Evolutionary conservation across 2,888 invertebrate genomes (phyloP), one percentile per base, ranked within the genome.

Genomic region (Phlogophora meticulosa): DNA sequence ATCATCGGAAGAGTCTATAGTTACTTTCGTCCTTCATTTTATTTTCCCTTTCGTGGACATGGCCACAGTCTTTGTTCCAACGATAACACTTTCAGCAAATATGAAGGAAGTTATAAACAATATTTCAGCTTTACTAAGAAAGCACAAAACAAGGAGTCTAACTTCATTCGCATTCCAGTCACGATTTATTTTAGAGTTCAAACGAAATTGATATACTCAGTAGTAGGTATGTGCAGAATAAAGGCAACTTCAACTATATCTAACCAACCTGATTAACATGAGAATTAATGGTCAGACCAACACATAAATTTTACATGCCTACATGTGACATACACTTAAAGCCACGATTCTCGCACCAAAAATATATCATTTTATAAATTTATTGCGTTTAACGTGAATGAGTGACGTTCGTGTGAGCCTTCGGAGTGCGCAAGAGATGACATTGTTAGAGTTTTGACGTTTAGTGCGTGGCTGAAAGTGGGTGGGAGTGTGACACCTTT

Each of bases 331-430:
- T 80, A 68, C 73, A 73, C 60, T 77, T 85, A 89, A 90, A 90
- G 90, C 86, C 89, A 80, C 66, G 72, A 57, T 62, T 62, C 46
- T 42, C 60, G 60, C 69, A 80, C 82, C 85, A 78, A 84, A 87
- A 87, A 87, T 88, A 89, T 84, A 83, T 89, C 85, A 85, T 84
- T 83, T 82, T 73, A 76, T 75, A 82, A 85, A 88, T 88, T 88
- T 87, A 86, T 83, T 76, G 83, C 77, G 63, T 76, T 68, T 80
- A 74, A 73, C 63, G 71, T 80, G 81, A 64, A 78, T 78, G 84
- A 81, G 84, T 90, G 90, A 90, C 88, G 87, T 78, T 69, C 55
- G 62, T 42, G 70, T 63, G 74, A 85, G 83, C 86, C 85, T 87
- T 87, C 85, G 24, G 55, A 22, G 52, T 63, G 68, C 38, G 36